These are phyloP conservation scores for Mesocricetus auratus DNA, from an alignment of 2,113 vertebrate genomes.

Conservation along the genomic window DNA sequence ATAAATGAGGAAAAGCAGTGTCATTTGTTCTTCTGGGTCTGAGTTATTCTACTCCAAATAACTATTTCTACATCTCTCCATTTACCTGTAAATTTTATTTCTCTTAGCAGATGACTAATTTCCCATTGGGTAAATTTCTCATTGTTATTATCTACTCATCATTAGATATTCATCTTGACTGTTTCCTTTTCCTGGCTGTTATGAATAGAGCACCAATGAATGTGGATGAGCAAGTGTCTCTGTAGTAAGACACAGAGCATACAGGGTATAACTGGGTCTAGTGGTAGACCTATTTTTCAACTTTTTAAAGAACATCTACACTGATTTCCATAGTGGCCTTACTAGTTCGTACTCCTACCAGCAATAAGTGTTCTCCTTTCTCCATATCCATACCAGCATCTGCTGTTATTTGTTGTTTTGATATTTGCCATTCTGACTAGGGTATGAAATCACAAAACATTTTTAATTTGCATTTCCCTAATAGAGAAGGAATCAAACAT, in stretches of 20 bases:
- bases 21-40: not conserved
- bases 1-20: not conserved
- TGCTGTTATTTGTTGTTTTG: not conserved
- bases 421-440: not conserved
- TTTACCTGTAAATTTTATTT: not conserved
- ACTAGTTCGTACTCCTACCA: not conserved
- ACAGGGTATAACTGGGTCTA: not conserved
- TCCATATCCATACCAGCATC: not conserved
- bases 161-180: not conserved
- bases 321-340: not conserved
- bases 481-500: not conserved
- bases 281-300: not conserved
- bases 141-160: not conserved
- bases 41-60: not conserved
- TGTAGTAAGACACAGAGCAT: not conserved
- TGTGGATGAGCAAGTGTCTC: not conserved
- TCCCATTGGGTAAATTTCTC: not conserved
- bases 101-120: not conserved
- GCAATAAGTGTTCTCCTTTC: not conserved
- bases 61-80: not conserved
- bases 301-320: not conserved
- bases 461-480: constrained; percentile 26
- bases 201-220: not conserved
- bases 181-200: not conserved
- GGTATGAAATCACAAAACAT: not conserved